phyloP scores from a whole-genome alignment of 2,797 vertebrate genomes.

The Dipus sagitta region DNA sequence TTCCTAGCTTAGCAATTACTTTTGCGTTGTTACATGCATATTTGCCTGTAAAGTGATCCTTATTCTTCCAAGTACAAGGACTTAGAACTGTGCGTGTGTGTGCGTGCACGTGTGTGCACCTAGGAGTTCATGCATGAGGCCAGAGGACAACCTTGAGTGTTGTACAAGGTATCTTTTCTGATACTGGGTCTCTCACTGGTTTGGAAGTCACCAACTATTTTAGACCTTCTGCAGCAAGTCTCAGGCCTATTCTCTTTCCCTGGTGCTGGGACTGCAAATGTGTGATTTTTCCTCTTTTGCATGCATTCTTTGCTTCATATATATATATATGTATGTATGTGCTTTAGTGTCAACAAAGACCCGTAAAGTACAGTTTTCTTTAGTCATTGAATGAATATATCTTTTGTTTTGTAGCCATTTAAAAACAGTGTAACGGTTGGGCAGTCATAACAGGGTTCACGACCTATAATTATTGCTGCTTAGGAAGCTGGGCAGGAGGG shows the following conservation, averaged over 20 bases:
- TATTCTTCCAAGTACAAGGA: neutral
- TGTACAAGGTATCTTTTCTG: no score
- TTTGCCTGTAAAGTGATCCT: conserved; percentile 8
- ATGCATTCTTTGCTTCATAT: neutral
- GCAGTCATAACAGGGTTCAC: no score
- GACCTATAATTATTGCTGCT: no score
- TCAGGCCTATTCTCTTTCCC: no score
- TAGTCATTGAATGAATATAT: neutral
- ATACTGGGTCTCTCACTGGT: no score
- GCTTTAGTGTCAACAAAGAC: neutral
- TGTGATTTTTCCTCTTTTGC: neutral
- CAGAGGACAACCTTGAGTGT: no score
- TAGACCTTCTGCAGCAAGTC: no score
- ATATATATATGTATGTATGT: conserved; percentile 27
- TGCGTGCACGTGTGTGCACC: no score
- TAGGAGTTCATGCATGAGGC: no score
- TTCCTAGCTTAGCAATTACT: conserved; percentile 11
- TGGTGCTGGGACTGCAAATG: neutral
- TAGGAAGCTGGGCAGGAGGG: no score
- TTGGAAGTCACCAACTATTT: no score
- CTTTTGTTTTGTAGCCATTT: conserved; percentile 18
- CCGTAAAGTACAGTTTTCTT: neutral
- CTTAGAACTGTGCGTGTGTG: neutral
- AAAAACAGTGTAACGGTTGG: neutral
- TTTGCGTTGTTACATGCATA: conserved; percentile 14